Conservation (phyloP, 1,140 invertebrate genomes). For the Proctacanthus coquilletti region DNA sequence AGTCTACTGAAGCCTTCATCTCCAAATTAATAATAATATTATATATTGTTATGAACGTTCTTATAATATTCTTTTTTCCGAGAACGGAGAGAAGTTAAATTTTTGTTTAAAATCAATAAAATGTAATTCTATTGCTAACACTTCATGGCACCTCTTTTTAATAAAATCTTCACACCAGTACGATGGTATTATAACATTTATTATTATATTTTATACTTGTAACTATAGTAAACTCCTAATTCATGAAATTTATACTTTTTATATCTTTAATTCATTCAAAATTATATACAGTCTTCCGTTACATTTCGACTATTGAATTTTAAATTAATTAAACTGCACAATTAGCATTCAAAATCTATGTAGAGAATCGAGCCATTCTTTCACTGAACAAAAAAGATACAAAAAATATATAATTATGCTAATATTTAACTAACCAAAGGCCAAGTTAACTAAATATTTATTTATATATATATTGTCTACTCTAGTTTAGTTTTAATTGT, state of each 20-base stretch:
- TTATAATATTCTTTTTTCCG: neutral
- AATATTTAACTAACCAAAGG: constrained; percentile 31
- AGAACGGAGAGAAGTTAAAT: neutral
- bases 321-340: neutral
- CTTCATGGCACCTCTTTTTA: neutral
- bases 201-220: neutral
- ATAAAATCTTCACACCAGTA: neutral
- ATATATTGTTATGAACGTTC: too few species aligned
- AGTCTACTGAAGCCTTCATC: too few species aligned
- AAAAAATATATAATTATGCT: too few species aligned
- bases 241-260: neutral
- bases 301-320: too few species aligned
- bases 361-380: too few species aligned
- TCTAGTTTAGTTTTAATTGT: too few species aligned
- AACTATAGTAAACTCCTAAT: neutral
- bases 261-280: neutral
- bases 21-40: too few species aligned
- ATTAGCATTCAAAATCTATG: too few species aligned
- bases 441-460: constrained; percentile 31
- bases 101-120: neutral
- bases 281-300: too few species aligned
- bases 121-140: neutral
- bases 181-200: neutral
- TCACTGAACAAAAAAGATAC: too few species aligned
- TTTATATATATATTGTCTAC: too few species aligned